Evolutionary conservation across 2,888 invertebrate species (phyloP).

Genomic region (Electrophaes corylata): DNA sequence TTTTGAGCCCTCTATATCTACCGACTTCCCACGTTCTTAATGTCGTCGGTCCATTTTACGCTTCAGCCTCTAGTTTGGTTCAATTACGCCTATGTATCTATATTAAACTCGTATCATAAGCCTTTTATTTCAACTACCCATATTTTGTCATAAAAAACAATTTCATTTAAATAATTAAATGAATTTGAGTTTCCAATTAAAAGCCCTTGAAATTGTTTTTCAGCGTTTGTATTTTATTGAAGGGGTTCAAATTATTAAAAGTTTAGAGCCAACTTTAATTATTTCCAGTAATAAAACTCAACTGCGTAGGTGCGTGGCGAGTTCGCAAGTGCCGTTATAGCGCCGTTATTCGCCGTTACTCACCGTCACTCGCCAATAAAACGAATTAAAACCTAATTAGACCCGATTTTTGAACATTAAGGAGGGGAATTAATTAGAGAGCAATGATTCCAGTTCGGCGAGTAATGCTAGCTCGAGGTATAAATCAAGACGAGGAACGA

Average conservation of each 20-base stretch:
- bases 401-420: conserved; percentile 83
- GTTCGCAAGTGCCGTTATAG: conserved; percentile 50
- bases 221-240: conserved; percentile 16
- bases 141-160: neutral
- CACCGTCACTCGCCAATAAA: conserved; percentile 76
- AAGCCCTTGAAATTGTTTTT: conserved; percentile 6
- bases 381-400: conserved; percentile 84
- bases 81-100: no score
- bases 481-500: conserved; percentile 56
- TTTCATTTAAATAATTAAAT: neutral
- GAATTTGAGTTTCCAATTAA: neutral
- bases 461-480: conserved; percentile 66
- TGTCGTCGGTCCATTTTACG: no score
- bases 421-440: conserved; percentile 82
- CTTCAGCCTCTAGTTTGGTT: no score
- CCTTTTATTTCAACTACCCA: neutral
- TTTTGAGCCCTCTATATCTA: no score
- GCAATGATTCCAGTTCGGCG: conserved; percentile 80
- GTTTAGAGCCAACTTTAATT: conserved; percentile 36
- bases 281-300: conserved; percentile 43
- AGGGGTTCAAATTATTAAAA: conserved; percentile 23
- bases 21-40: no score
- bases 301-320: conserved; percentile 39
- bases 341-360: conserved; percentile 54
- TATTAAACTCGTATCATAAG: no score